Percentiles rank a stretch among this genome's conserved stretches.
Conservation (phyloP, 2,797 vertebrate species). For the Petrocephalus sullivani region DNA sequence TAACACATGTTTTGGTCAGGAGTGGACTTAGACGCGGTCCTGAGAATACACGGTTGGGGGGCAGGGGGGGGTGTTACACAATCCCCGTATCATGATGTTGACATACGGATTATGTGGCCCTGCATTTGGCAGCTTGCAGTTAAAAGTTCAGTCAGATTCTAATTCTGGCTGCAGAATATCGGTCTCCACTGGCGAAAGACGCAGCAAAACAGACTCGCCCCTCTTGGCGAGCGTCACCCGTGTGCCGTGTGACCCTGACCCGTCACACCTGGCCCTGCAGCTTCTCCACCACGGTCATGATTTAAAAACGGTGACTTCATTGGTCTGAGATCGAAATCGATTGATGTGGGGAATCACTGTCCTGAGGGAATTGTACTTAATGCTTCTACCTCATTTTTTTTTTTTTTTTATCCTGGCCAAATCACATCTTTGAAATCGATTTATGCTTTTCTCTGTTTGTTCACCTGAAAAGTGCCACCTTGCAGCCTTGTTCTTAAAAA, state of each 20-base stretch:
- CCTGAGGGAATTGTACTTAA: not conserved
- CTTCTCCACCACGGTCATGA: not conserved
- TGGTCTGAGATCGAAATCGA: not conserved
- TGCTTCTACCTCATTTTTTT: not conserved
- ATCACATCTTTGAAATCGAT: not conserved
- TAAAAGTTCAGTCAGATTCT: not conserved
- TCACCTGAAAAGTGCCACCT: not conserved
- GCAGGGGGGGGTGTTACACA: not conserved
- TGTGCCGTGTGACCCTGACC: not conserved
- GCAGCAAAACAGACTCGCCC: not conserved
- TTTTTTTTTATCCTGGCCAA: not conserved
- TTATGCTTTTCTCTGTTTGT: not conserved
- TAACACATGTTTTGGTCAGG: not conserved
- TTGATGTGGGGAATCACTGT: not conserved
- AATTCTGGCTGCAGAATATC: not conserved
- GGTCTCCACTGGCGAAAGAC: not conserved
- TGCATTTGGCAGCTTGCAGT: not conserved
- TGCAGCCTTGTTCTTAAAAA: not conserved
- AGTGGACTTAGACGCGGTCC: not conserved
- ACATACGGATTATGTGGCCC: not conserved
- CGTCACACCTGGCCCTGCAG: not conserved
- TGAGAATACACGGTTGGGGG: not conserved
- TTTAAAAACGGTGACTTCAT: conserved; percentile 2
- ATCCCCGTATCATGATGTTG: not conserved
- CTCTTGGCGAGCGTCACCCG: not conserved